Evolutionary conservation across 1,140 invertebrate species (phyloP), one percentile per base, ranked within the genome.

Genomic region (Acromyrmex echinatior): DNA sequence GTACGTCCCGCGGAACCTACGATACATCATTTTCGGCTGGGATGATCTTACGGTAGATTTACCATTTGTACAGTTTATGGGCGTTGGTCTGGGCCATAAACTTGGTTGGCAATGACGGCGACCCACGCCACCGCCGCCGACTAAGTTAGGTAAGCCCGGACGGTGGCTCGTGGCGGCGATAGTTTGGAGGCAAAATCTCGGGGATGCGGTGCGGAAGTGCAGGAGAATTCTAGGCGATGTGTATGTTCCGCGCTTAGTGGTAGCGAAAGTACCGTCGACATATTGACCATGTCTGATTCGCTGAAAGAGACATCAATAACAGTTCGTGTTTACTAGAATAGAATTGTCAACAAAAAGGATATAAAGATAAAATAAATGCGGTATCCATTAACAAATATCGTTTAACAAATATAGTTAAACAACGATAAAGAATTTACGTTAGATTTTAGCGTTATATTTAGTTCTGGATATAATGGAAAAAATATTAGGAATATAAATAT

Each of bases 21-120:
- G 93, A 96, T 96, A 95, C 93, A 95, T 95, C 95, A 95, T 95
- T 95, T 95, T 96, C 95, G 94, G 95, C 93, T 95, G 95, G 95
- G 92, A 95, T 95, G 95, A 94, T 95, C 94, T 95, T 94, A 95
- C 95, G 94, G 92, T 95, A 95, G 94, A 96, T 96, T 95, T 95
- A 95, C 94, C 95, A 95, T 95, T 95, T 93, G 94, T 93, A 95
- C 93, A 95, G 94, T 95, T 95, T 95, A 95, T 94, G 94, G 94
- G 88, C 94, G 93, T 93, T 92, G 94, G 94, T 95, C 94, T 95
- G 93, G 91, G 93, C 94, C 93, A 95, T 95, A 95, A 95, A 95
- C 94, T 95, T 95, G 93, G 82, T 95, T 95, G 94, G 94, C 94
- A 95, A 95, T 95, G 94, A 95, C 94, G 94, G 92, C 93, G 87